Evolutionary conservation across 2,113 vertebrate species (phyloP), one percentile per base, ranked within the genome.

Genomic region (Calyptommatus sinebrachiatus): DNA sequence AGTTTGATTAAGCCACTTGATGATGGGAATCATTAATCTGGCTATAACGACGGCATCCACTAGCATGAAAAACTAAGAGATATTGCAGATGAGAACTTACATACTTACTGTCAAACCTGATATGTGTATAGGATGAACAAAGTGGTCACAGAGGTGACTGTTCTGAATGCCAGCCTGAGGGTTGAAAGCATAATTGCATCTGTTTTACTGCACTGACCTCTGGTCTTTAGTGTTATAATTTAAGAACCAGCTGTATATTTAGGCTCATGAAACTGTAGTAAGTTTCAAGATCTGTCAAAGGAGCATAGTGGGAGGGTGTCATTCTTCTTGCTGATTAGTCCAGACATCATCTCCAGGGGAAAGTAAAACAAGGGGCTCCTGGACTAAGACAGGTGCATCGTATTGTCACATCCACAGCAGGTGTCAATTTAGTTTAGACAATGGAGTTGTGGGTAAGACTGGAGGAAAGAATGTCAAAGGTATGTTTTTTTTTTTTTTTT

Each of bases 241-340:
- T 68, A 79, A 90, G 87, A 85, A 91, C 86, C 92, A 92, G 89
- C 88, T 93, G 88, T 87, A 85, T 78, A 26, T 84, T 86, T 57
- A 65, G 83, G 83, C 80, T 88, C 83, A 26, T 71, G 73, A 22
- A 70, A 79, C 79, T 50, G 83, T 18, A 75, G 77, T 62, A 46
- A 0, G 0, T 1, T 83, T 73, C 79, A 77, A 69, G 9, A 82
- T 14, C 74, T 73, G 75, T 62, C 0, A 0, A 53, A 67, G 80
- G 48, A 77, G 67, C 72, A 35, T 61, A 57, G 79, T 75, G 65
- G 72, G 78, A 20, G 7, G 78, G 35, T 16, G 81, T 83, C 88
- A 89, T 84, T 82, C 78, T 73, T 62, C 29, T 20, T 0, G 11
- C 71, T 71, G 79, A 91, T 90, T 80, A 89, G 84, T 84, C 67